phyloP scores from a whole-genome alignment of 2,113 vertebrate species.

The Ovis canadensis region DNA sequence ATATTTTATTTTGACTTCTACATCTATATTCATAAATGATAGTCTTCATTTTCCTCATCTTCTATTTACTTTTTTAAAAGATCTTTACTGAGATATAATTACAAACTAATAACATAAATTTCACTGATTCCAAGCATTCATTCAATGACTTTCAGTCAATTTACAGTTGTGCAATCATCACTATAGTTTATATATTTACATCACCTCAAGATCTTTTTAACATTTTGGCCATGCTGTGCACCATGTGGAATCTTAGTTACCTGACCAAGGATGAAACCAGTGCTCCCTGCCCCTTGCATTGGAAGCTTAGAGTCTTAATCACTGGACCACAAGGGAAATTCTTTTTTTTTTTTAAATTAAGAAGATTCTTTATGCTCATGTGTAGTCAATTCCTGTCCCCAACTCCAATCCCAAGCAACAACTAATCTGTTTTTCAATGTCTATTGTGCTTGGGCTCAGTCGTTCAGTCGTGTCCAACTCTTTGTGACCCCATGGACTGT shows the following conservation, averaged over 20 bases:
- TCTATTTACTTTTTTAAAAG: neutral
- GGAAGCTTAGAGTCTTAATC: neutral
- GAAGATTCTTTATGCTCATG: neutral
- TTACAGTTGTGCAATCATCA: neutral
- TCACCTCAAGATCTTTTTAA: neutral
- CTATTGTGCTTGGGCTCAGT: neutral
- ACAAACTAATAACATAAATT: neutral
- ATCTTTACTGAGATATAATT: neutral
- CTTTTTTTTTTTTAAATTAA: neutral
- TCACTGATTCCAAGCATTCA: neutral
- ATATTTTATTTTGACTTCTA: neutral
- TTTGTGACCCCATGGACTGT: neutral
- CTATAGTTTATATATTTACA: neutral
- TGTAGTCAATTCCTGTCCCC: neutral
- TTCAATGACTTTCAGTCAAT: neutral
- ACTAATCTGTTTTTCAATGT: neutral
- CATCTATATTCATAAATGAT: neutral
- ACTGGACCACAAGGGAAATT: neutral
- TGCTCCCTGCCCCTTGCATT: neutral
- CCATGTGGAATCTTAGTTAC: neutral
- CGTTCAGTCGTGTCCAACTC: fast-evolving
- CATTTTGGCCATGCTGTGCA: neutral
- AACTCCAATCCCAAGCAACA: neutral
- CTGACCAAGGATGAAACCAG: neutral
- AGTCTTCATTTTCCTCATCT: neutral